A percentile compares a stretch with the other conserved stretches of the same genome.
phyloP scores from a whole-genome alignment of 2,888 invertebrate species.

The Metalampra italica region DNA sequence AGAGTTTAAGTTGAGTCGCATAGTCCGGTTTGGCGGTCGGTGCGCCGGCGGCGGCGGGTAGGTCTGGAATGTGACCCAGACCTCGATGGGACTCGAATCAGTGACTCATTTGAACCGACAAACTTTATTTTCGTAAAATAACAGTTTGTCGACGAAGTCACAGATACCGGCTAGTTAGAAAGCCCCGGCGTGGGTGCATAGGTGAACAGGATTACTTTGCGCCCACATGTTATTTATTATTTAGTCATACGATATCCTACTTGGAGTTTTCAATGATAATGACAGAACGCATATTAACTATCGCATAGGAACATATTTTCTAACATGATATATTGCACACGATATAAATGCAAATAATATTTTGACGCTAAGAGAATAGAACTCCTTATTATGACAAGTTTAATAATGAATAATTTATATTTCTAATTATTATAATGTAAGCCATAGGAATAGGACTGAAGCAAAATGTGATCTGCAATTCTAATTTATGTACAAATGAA shows the following conservation, averaged over 20 bases:
- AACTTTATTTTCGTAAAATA: conserved; percentile 20
- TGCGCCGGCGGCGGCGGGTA: conserved; percentile 29
- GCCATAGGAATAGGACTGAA: no score
- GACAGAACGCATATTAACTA: not conserved
- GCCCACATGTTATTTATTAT: conserved; percentile 39
- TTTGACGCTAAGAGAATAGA: no score
- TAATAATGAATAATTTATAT: no score
- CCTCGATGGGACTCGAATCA: conserved; percentile 54
- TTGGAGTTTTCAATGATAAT: conserved; percentile 19
- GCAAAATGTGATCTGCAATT: not conserved
- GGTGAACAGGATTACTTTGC: conserved; percentile 56
- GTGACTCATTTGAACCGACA: conserved; percentile 59
- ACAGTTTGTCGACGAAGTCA: conserved; percentile 19
- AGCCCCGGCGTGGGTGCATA: conserved; percentile 60
- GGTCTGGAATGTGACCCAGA: conserved; percentile 73
- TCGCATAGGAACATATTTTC: no score
- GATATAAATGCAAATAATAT: no score
- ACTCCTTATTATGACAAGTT: no score
- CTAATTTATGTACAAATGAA: not conserved
- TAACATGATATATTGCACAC: not conserved
- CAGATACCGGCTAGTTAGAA: conserved; percentile 54
- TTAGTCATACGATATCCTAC: conserved; percentile 37
- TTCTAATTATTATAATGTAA: no score
- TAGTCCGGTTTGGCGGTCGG: conserved; percentile 48
- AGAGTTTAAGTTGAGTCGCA: conserved; percentile 28